Percentiles rank a stretch among this genome's conserved stretches.
phyloP scores from a whole-genome alignment of 2,888 invertebrate genomes.

The Macaria liturata region DNA sequence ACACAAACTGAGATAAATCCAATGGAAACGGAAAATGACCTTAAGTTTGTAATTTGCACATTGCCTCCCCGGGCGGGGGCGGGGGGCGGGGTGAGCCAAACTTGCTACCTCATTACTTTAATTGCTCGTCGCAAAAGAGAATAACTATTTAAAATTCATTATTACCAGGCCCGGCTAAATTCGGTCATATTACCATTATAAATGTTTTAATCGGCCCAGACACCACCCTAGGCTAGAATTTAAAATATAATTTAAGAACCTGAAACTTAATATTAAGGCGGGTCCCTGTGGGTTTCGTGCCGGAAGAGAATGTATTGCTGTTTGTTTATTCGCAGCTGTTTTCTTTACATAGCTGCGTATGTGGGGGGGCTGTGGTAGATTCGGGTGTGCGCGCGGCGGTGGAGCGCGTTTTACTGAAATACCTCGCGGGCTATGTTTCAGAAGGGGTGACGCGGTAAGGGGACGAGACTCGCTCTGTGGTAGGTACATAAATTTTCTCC shows the following conservation, averaged over 20 bases:
- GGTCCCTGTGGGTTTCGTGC: constrained; percentile 57
- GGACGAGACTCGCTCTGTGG: constrained; percentile 69
- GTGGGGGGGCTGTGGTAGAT: constrained; percentile 32
- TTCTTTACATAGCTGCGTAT: constrained; percentile 56
- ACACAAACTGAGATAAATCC: constrained; percentile 45
- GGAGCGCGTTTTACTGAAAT: constrained; percentile 52
- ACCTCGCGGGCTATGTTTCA: constrained; percentile 53
- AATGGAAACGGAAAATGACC: constrained; percentile 49
- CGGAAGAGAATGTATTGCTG: constrained; percentile 51
- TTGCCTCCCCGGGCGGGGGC: constrained; percentile 32
- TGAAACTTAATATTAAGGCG: constrained; percentile 77
- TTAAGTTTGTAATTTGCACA: constrained; percentile 35
- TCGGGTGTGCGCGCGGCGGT: constrained; percentile 51
- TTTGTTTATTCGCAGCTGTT: constrained; percentile 63
- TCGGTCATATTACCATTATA: constrained; percentile 67
- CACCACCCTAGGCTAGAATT: constrained; percentile 48
- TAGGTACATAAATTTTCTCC: constrained; percentile 73
- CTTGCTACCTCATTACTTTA: constrained; percentile 73
- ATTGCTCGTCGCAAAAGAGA: constrained; percentile 67
- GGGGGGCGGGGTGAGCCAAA: constrained; percentile 47
- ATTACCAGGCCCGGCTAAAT: constrained; percentile 62
- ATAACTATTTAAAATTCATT: constrained; percentile 78
- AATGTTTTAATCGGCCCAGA: constrained; percentile 75
- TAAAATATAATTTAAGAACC: constrained; percentile 79
- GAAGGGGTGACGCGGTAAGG: constrained; percentile 53